These are phyloP conservation scores for Cyaniris semiargus DNA, from an alignment of 2,888 invertebrate species.

Conservation along the genomic window DNA sequence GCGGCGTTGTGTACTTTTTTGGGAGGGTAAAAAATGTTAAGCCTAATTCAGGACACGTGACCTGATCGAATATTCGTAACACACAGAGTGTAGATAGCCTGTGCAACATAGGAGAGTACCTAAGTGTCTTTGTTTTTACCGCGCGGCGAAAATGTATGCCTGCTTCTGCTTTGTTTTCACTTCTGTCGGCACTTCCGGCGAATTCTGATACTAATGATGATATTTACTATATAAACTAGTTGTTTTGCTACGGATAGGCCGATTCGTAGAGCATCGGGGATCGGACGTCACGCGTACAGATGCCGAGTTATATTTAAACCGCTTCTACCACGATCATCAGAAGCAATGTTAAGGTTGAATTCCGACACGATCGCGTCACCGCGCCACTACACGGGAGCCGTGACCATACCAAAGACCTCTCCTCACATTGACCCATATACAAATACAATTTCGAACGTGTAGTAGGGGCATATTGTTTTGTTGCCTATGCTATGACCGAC, in stretches of 20 bases:
- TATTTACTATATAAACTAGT: background rate
- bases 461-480: too few species aligned
- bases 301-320: conserved; percentile 73
- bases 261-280: conserved; percentile 34
- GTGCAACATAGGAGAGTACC: too few species aligned
- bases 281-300: conserved; percentile 43
- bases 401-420: conserved; percentile 35
- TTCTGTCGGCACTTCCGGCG: background rate
- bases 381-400: conserved; percentile 36
- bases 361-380: conserved; percentile 68
- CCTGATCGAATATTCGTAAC: too few species aligned
- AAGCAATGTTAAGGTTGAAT: conserved; percentile 77
- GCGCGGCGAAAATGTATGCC: background rate
- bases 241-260: conserved; percentile 16
- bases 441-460: too few species aligned
- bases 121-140: background rate
- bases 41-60: too few species aligned
- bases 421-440: too few species aligned
- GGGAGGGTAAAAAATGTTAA: too few species aligned
- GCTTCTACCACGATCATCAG: conserved; percentile 62
- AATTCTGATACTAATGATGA: background rate
- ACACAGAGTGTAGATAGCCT: too few species aligned
- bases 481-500: background rate
- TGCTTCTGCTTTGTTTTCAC: background rate
- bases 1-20: too few species aligned